Percentiles rank a stretch among this genome's conserved stretches.
phyloP scores from a whole-genome alignment of 2,113 vertebrate genomes.

The Odontophorus gujanensis region DNA sequence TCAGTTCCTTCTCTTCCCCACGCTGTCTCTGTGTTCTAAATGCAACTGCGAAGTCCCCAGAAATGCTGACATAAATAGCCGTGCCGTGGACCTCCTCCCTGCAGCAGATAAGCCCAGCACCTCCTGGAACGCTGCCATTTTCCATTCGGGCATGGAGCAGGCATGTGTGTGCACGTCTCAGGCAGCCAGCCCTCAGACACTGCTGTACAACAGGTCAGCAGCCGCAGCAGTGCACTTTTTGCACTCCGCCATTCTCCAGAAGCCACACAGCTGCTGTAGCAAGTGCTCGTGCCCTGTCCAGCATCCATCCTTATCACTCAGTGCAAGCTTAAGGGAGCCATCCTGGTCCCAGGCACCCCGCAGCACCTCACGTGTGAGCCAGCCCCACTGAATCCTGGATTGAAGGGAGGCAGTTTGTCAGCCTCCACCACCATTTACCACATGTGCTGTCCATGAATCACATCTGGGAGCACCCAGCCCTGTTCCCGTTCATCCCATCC shows the following conservation, averaged over 20 bases:
- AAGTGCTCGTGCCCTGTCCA: not conserved
- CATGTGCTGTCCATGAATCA: not conserved
- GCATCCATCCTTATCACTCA: not conserved
- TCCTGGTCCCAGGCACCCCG: not conserved
- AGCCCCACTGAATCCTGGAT: not conserved
- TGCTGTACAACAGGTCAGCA: not conserved
- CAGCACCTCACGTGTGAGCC: not conserved
- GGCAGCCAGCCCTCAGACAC: not conserved
- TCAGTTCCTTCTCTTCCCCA: not conserved
- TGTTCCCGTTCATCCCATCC: not conserved
- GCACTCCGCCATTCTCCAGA: too few species aligned
- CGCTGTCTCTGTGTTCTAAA: not conserved
- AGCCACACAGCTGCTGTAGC: not conserved
- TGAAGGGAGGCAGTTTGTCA: not conserved
- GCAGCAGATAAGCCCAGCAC: constrained; percentile 6
- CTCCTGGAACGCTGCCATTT: constrained; percentile 60
- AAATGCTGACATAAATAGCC: constrained; percentile 51
- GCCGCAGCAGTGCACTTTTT: not conserved
- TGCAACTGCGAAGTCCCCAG: constrained; percentile 28
- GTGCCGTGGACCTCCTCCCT: not conserved
- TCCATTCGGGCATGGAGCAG: constrained; percentile 21
- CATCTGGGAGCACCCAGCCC: not conserved
- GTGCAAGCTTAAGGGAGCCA: not conserved
- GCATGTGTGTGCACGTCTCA: not conserved
- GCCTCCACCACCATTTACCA: not conserved